phyloP scores from a whole-genome alignment of 2,113 vertebrate species.

The Macrotis lagotis region DNA sequence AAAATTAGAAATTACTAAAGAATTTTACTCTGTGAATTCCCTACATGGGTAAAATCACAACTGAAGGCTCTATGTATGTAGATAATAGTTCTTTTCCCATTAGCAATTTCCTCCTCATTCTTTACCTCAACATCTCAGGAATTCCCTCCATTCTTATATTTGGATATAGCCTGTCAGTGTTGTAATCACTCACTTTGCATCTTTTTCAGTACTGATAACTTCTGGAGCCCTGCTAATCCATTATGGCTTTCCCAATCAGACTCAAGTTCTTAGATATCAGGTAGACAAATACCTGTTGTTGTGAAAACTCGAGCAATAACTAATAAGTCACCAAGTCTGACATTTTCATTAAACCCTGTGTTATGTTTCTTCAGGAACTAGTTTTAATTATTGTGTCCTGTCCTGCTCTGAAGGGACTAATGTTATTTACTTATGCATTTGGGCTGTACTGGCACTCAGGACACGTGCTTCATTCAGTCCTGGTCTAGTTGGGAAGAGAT shows the following conservation, averaged over 20 bases:
- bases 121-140: constrained; percentile 23
- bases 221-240: not conserved
- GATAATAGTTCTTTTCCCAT: not conserved
- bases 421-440: constrained; percentile 75
- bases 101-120: not conserved
- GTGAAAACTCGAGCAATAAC: constrained; percentile 57
- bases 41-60: not conserved
- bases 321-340: constrained; percentile 77
- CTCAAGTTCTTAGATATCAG: constrained; percentile 46
- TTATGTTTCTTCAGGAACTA: constrained; percentile 74
- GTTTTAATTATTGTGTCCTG: constrained; percentile 75
- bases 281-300: constrained; percentile 74
- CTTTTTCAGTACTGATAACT: constrained; percentile 55
- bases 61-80: not conserved
- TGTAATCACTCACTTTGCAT: not conserved
- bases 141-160: not conserved
- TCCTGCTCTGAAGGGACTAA: constrained; percentile 79
- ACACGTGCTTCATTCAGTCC: constrained; percentile 62
- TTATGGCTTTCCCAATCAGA: constrained; percentile 37
- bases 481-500: constrained; percentile 53
- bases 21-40: not conserved
- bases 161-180: not conserved
- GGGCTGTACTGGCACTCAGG: constrained; percentile 56
- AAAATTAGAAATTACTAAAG: not conserved
- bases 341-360: constrained; percentile 78